Evolutionary conservation across 2,113 vertebrate genomes (phyloP).

Genomic region (Sceloporus tristichus): DNA sequence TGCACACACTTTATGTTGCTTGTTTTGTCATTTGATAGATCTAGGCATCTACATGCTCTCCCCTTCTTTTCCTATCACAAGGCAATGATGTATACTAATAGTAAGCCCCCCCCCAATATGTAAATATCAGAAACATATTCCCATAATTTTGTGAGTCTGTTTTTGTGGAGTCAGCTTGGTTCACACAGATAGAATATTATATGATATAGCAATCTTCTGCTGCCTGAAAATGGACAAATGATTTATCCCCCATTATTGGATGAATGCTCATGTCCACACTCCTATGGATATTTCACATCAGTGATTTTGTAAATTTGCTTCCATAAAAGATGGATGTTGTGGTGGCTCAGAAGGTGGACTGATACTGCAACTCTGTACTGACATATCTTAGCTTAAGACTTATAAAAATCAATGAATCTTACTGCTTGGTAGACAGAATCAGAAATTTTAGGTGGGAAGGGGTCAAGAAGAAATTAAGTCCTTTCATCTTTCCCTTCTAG

Average conservation of each 20-base stretch:
- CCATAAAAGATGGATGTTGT: neutral
- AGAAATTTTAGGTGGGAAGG: neutral
- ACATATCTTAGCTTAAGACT: neutral
- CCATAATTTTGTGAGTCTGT: neutral
- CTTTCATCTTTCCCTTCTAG: neutral
- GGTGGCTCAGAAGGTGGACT: neutral
- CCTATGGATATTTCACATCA: neutral
- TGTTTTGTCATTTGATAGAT: neutral
- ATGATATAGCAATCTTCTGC: neutral
- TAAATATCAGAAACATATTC: neutral
- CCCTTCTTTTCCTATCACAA: neutral
- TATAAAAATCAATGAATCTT: neutral
- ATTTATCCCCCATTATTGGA: neutral
- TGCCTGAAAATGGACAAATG: neutral
- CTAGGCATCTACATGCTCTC: neutral
- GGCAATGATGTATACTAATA: neutral
- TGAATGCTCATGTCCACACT: neutral
- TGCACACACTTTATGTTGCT: neutral
- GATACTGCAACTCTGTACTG: too few species aligned
- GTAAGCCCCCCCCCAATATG: neutral
- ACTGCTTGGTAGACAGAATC: neutral
- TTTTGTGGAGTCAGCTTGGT: neutral
- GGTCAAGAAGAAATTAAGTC: neutral
- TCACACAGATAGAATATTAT: too few species aligned
- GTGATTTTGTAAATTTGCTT: neutral